Evolutionary conservation across 2,797 vertebrate genomes (phyloP).

Genomic region (Coregonus suidteri): DNA sequence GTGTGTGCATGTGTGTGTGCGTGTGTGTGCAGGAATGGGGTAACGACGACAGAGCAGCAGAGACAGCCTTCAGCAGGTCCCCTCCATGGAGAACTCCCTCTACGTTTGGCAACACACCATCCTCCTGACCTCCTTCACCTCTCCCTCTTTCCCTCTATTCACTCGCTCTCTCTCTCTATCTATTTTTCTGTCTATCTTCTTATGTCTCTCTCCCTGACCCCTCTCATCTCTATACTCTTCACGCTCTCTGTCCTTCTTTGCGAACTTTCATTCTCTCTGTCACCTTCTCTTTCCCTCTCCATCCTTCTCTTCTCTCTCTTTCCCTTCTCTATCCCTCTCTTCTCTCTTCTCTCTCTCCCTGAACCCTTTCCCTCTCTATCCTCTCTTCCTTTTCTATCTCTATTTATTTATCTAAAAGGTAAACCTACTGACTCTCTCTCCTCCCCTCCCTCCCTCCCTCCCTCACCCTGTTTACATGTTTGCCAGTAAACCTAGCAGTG

Average conservation of each 20-base stretch:
- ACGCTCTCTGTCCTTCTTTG: too few relatives aligned
- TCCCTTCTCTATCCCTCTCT: too few relatives aligned
- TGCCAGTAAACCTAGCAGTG: constrained; percentile 38
- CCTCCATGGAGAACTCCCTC: constrained; percentile 56
- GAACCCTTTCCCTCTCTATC: too few relatives aligned
- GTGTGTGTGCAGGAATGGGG: constrained; percentile 58
- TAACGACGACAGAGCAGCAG: constrained; percentile 28
- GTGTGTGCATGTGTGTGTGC: constrained; percentile 15
- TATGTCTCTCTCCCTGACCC: not conserved
- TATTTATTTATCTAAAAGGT: too few relatives aligned
- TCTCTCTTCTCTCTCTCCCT: not conserved
- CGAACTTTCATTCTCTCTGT: too few relatives aligned
- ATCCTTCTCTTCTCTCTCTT: too few relatives aligned
- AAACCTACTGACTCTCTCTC: too few relatives aligned
- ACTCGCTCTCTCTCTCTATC: not conserved
- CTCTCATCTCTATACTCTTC: not conserved
- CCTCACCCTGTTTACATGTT: not conserved
- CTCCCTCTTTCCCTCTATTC: constrained; percentile 6
- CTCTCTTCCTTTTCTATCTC: too few relatives aligned
- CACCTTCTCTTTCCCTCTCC: too few relatives aligned
- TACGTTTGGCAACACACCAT: constrained; percentile 62
- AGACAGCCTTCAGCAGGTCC: constrained; percentile 32
- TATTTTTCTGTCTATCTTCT: not conserved
- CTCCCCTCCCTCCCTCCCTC: constrained; percentile 1
- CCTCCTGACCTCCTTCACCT: not conserved